These are phyloP conservation scores for Sternarchorhynchus goeldii DNA, from an alignment of 2,797 vertebrate species.

Conservation along the genomic window DNA sequence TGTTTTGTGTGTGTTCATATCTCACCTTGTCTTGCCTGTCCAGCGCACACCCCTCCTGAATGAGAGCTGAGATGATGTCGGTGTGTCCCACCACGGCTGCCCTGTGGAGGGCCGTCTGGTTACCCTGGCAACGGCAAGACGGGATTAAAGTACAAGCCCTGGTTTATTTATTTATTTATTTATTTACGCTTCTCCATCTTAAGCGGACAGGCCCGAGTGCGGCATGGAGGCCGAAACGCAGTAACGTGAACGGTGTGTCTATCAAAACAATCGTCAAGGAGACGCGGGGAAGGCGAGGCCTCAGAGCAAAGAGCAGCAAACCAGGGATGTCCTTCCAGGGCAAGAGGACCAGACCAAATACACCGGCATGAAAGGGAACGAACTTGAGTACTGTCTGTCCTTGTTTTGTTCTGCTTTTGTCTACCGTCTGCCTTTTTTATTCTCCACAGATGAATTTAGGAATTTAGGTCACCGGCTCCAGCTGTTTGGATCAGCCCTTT, in stretches of 20 bases:
- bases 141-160: not conserved
- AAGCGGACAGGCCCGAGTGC: not conserved
- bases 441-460: too few species aligned
- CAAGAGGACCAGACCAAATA: not conserved
- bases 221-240: not conserved
- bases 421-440: not conserved
- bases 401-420: not conserved
- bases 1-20: not conserved
- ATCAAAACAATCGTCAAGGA: not conserved
- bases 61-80: slow-evolving; percentile 83
- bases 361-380: not conserved
- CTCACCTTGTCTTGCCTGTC: slow-evolving; percentile 95
- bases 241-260: not conserved
- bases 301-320: not conserved
- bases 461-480: not conserved
- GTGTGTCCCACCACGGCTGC: slow-evolving; percentile 90
- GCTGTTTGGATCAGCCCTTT: too few species aligned
- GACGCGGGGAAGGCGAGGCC: not conserved
- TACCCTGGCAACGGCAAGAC: slow-evolving; percentile 74
- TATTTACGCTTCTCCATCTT: not conserved
- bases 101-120: slow-evolving; percentile 92
- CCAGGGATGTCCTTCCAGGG: not conserved
- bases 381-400: too few species aligned
- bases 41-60: slow-evolving; percentile 92
- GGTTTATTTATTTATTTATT: not conserved